Evolutionary conservation across 2,113 vertebrate genomes (phyloP), one percentile per base, ranked within the genome.

Genomic region (Sinocyclocheilus grahami): DNA sequence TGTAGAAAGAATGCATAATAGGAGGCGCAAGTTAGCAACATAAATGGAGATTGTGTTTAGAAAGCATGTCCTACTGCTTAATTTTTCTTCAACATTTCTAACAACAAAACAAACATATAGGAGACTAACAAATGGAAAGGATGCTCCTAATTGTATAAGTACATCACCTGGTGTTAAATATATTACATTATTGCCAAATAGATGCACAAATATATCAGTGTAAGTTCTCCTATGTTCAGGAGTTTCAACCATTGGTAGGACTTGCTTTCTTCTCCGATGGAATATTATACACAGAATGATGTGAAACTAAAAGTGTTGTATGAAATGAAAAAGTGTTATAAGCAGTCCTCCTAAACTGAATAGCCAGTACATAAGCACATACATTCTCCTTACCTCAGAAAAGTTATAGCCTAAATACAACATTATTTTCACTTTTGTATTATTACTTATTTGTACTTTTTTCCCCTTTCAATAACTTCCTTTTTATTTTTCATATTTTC

Each of bases 311-410:
- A 24, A 75, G 11, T 75, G 10, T 48, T 71, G 16, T 22, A 22
- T 0, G 18, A 72, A 77, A 77, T 48, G 42, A n/a, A n/a, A 76
- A n/a, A 46, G 7, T 53, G 30, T 63, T 48, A 3, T 72, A 58
- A 46, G n/a, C n/a, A 42, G 33, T 74, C 20, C 53, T 51, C 39
- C 22, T 27, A 71, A 39, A 84, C 67, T 58, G 3, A 63, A 24
- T 76, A 82, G 58, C 69, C 48, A 75, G 24, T 53, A 27, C 24
- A 78, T 71, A 51, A 77, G 85, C 85, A 86, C 69, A 82, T 71
- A 75, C 18, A 63, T 82, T 65, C 11, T 33, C 16, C 20, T 81
- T 82, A 82, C 69, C 39, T 82, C 78, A 53, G 55, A 62, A 85
- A n/a, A 13, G 42, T 53, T 69, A 48, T 18, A 8, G 22, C 84